Evolutionary conservation across 2,797 vertebrate genomes (phyloP), one percentile per base, ranked within the genome.

Genomic region (Characodon lateralis): DNA sequence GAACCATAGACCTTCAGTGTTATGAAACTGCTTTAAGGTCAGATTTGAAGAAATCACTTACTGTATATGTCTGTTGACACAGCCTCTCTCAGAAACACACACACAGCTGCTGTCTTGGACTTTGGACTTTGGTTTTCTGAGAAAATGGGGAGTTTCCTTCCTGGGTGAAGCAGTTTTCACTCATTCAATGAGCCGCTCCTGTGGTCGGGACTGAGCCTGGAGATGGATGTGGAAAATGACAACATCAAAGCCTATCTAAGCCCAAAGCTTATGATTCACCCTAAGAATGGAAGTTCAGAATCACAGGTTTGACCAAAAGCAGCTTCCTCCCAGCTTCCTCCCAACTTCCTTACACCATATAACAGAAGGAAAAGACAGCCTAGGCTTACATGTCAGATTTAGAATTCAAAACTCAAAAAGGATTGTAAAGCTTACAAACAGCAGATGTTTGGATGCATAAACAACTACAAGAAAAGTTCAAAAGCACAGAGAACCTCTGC

Each of bases 101-200:
- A 77, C 48, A 78, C 78, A 82, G 89, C 87, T 91, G 90, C 66
- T 58, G 73, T 22, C 39, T 65, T 85, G 79, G 87, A 91, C 83
- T 88, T 87, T 90, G 87, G 78, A 85, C 78, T 73, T 77, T 78
- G 68, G 41, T 88, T 74, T 73, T 88, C 39, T 72, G 86, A 86
- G 85, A 85, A 81, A 71, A 72, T 80, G 85, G 92, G 93, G 92
- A 92, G 87, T 93, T 93, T 93, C 90, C 91, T 92, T 90, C 87
- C 88, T 87, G 85, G 91, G 91, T 88, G 87, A 90, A 85, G 26
- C 28, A 58, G 58, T 81, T 83, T 83, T 82, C 53, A 87, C 81
- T 91, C 73, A 90, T 87, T 79, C 79, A 86, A 83, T 82, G 86
- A 73, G 75, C 78, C 70, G 77, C 83, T 86, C 77, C 58, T 79